Conservation (phyloP, 2,888 invertebrate genomes). For the Uropetala carovei region DNA sequence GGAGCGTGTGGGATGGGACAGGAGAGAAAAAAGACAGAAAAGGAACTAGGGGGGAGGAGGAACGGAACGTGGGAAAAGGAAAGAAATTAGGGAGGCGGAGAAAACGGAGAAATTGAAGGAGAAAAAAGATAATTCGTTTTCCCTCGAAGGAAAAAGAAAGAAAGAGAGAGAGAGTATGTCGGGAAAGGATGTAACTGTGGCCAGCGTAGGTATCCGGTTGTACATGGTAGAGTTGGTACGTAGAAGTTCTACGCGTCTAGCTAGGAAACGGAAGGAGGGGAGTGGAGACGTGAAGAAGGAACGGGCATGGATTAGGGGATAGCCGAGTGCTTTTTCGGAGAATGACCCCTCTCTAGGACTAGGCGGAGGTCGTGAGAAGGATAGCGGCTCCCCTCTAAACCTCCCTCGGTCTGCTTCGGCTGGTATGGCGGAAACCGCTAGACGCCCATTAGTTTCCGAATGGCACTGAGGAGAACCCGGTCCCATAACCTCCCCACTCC, state of each 20-base stretch:
- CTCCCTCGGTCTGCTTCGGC: background rate
- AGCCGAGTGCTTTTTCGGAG: background rate
- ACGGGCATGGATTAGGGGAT: background rate
- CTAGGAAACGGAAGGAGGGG: background rate
- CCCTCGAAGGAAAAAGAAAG: no score
- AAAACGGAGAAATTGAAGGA: no score
- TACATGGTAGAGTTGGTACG: background rate
- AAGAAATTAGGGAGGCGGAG: background rate
- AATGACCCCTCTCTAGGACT: background rate
- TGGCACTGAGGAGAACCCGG: conserved; percentile 4
- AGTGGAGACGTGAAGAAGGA: background rate
- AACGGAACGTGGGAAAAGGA: background rate
- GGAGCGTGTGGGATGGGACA: background rate
- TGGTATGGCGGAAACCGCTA: conserved; percentile 37
- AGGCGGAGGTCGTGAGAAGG: background rate
- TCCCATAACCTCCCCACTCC: background rate
- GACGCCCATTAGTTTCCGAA: conserved; percentile 59
- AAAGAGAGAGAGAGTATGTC: no score
- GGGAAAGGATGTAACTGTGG: no score
- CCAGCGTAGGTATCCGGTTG: background rate
- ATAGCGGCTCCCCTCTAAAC: background rate
- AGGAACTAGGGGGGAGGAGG: no score
- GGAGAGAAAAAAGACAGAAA: background rate
- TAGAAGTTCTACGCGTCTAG: background rate
- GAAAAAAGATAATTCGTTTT: no score